Evolutionary conservation across 2,888 invertebrate species (phyloP), one percentile per base, ranked within the genome.

Genomic region (Drosophila subquinaria): DNA sequence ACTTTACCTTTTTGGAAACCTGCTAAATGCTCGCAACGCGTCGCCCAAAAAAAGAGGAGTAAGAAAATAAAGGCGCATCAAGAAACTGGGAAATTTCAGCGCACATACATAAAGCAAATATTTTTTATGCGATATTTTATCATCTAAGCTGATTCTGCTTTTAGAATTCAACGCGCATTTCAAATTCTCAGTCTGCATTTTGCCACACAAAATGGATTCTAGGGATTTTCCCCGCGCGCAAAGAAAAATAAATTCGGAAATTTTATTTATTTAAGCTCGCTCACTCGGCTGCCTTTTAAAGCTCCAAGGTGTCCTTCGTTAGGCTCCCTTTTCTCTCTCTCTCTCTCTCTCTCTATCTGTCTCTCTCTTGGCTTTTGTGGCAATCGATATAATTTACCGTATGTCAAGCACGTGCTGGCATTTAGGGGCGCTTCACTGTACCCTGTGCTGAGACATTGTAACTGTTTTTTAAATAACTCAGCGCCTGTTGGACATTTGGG

Each of bases 61-160:
- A 42, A 11, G 23, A 4, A 23, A 47, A 67, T 17, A 67, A 47
- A 45, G 30, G 56, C 50, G 69, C 62, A 36, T 74, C 67, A 70
- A 79, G 68, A 30, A 30, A 30, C 8, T 69, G 73, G 66, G 64
- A 73, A 68, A 68, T 63, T 72, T 77, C 30, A 27, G 45, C 50
- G 57, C 61, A 35, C 61, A 73, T 60, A 71, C 64, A 80, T 76
- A 79, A 78, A 73, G 73, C 79, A 68, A 73, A 81, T 76, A 78
- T 76, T 83, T n/a, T 76, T 65, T 63, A 65, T 63, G 79, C 51
- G 68, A 82, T 82, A 79, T 82, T 81, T 81, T 81, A 74, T 81
- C 69, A 74, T 73, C 51, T 59, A 30, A 47, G 69, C 60, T 47
- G 66, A 52, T 63, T 57, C 51, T 51, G 52, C 77, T 66, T 65